Evolutionary conservation across 2,113 vertebrate genomes (phyloP), one percentile per base, ranked within the genome.

Genomic region (Neodontobutis hainanensis): DNA sequence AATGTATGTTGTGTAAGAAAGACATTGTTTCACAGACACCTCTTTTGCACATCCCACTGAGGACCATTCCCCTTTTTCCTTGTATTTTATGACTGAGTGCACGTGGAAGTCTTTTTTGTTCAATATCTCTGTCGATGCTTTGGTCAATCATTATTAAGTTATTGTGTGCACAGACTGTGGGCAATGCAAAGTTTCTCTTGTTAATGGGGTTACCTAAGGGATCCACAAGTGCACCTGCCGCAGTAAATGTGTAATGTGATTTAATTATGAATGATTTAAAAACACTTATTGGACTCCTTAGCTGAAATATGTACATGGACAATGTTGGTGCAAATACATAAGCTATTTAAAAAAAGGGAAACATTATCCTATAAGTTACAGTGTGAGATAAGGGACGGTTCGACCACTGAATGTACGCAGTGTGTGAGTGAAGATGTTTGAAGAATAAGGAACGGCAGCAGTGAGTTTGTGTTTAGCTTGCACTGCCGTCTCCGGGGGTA

Each of bases 191-290:
- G 47, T 57, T 49, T 57, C 43, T 45, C 19, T 8, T 47, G 52
- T 57, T 61, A 61, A 74, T 58, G 43, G 15, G 34, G 48, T 74
- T 55, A 58, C 36, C 7, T 58, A 19, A 48, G 8, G 32, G 47
- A 58, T 73, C 59, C 40, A 46, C 49, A 59, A 58, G 71, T 50
- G 65, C 19, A 68, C 35, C 15, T n/a, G 32, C 43, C 34, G 11
- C 47, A 40, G 35, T 62, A 65, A 42, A 74, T 49, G 49, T 8
- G 11, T 16, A 46, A 57, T 56, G 52, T 73, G 60, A 68, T 73
- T 19, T 55, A 47, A 78, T 83, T 76, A 66, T 34, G 8, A 10
- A 27, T 58, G 68, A 82, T 82, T 68, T 49, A 66, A 73, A 75
- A 75, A 53, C 62, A 58, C 61, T 78, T 47, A 55, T 42, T 46